Conservation (phyloP, 2,888 invertebrate species). For the Tromatobia lineatoria region DNA sequence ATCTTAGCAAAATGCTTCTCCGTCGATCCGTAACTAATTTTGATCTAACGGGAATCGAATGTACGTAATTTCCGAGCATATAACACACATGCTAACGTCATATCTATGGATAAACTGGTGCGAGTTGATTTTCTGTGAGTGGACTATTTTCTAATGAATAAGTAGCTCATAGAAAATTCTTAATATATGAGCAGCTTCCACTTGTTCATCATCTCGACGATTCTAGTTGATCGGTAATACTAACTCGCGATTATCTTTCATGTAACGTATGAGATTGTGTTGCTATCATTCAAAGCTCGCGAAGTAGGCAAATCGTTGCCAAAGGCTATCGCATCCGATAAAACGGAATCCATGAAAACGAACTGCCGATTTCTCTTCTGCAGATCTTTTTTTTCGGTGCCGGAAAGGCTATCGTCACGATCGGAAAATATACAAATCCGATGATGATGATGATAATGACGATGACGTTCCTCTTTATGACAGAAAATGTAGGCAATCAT, state of each 20-base stretch:
- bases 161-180: slow-evolving; percentile 44
- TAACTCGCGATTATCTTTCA: slow-evolving; percentile 22
- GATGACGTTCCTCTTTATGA: neutral
- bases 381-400: slow-evolving; percentile 22
- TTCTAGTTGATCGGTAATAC: slow-evolving; percentile 30
- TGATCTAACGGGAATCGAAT: slow-evolving; percentile 59
- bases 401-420: slow-evolving; percentile 21
- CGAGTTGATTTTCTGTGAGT: neutral
- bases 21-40: slow-evolving; percentile 56
- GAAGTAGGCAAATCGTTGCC: slow-evolving; percentile 62
- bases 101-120: neutral
- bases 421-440: neutral
- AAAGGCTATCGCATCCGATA: slow-evolving; percentile 5
- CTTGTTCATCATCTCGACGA: slow-evolving; percentile 33
- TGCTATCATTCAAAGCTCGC: slow-evolving; percentile 33
- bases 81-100: slow-evolving; percentile 9
- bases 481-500: neutral
- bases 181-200: slow-evolving; percentile 18
- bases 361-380: slow-evolving; percentile 27
- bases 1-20: slow-evolving; percentile 29
- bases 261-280: slow-evolving; percentile 13
- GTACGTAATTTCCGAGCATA: slow-evolving; percentile 33
- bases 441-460: slow-evolving; percentile 2
- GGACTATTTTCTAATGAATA: neutral
- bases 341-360: neutral